Evolutionary conservation across 2,888 invertebrate genomes (phyloP).

Genomic region (Amphipyra tragopoginis): DNA sequence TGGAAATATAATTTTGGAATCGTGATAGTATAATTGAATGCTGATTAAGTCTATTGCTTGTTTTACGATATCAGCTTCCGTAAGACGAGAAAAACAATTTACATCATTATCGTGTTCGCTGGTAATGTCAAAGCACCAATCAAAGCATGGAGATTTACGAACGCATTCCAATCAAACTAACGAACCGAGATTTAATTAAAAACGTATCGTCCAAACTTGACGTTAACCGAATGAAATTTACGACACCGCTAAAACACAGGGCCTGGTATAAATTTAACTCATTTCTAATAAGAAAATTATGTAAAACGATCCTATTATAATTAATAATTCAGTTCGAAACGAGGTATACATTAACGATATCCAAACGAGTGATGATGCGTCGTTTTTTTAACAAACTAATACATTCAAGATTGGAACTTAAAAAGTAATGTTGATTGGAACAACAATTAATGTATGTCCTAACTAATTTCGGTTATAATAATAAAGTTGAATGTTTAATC

Average conservation of each 20-base stretch:
- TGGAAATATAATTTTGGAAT: slow-evolving; percentile 58
- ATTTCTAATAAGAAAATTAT: slow-evolving; percentile 87
- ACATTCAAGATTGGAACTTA: slow-evolving; percentile 35
- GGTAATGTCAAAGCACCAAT: slow-evolving; percentile 63
- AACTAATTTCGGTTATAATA: slow-evolving; percentile 41
- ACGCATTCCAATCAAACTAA: slow-evolving; percentile 73
- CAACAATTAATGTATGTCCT: slow-evolving; percentile 53
- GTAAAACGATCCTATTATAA: slow-evolving; percentile 84
- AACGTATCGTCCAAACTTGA: slow-evolving; percentile 76
- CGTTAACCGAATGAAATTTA: slow-evolving; percentile 80
- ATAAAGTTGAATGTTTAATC: slow-evolving; percentile 42
- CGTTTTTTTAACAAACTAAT: slow-evolving; percentile 58
- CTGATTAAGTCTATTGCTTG: slow-evolving; percentile 60
- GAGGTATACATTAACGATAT: slow-evolving; percentile 72
- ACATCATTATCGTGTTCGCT: slow-evolving; percentile 55
- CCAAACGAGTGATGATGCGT: slow-evolving; percentile 65
- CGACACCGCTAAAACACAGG: slow-evolving; percentile 86
- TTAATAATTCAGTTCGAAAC: slow-evolving; percentile 84
- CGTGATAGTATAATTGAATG: slow-evolving; percentile 58
- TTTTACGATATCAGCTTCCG: slow-evolving; percentile 63
- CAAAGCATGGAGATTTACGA: slow-evolving; percentile 60
- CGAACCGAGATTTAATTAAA: slow-evolving; percentile 84
- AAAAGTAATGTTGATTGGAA: slow-evolving; percentile 59
- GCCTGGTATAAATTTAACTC: slow-evolving; percentile 80
- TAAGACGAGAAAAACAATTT: slow-evolving; percentile 54